These are phyloP conservation scores for Isichthys henryi DNA, from an alignment of 2,113 vertebrate species.

Conservation along the genomic window DNA sequence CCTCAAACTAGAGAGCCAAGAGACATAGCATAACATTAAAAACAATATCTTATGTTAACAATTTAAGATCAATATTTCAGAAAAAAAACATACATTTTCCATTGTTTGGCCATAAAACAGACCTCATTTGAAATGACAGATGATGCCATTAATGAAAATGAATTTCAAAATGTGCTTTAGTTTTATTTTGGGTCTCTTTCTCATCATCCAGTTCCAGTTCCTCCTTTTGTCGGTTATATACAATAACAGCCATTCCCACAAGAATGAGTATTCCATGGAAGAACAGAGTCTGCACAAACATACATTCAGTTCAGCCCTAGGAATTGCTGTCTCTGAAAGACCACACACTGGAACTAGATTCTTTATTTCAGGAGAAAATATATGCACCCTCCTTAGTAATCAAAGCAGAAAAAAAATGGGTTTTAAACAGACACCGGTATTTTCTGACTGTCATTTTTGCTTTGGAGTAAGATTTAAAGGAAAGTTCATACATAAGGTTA, in stretches of 20 bases:
- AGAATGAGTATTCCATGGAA: too few species aligned
- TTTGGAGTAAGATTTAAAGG: neutral
- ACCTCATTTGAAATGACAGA: neutral
- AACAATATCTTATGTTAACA: neutral
- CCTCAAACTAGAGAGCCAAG: neutral
- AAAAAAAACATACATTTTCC: neutral
- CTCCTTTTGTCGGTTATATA: neutral
- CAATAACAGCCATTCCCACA: neutral
- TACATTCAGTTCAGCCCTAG: neutral
- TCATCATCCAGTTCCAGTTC: neutral
- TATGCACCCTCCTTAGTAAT: neutral
- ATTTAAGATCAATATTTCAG: neutral
- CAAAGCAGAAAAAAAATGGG: neutral
- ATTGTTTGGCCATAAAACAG: neutral
- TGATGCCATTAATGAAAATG: neutral
- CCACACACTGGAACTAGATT: neutral
- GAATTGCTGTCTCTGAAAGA: neutral
- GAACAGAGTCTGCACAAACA: neutral
- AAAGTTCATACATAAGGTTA: neutral
- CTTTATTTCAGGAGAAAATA: neutral
- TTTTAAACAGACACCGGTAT: neutral
- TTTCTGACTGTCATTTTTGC: neutral
- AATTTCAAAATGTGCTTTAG: neutral
- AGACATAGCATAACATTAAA: neutral
- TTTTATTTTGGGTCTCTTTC: neutral